Conservation (phyloP, 2,113 vertebrate genomes). For the Paramisgurnus dabryanus region DNA sequence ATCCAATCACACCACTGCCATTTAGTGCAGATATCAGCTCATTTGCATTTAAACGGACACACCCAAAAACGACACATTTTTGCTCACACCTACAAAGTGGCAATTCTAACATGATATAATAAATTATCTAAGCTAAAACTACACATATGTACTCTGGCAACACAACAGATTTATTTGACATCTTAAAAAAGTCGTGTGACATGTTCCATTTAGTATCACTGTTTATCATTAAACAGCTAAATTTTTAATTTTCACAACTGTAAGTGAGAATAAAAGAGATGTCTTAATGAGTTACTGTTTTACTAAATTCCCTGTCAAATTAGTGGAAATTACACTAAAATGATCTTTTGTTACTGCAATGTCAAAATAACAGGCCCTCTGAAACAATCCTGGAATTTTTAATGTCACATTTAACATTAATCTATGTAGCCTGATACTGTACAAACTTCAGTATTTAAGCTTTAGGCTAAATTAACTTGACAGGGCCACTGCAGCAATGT, state of each 20-base stretch:
- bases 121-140: too few species aligned
- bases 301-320: neutral
- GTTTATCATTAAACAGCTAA: neutral
- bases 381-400: neutral
- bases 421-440: neutral
- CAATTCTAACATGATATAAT: too few species aligned
- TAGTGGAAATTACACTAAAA: neutral
- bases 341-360: neutral
- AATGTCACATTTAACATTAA: neutral
- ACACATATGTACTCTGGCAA: too few species aligned
- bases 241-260: neutral
- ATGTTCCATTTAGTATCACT: neutral
- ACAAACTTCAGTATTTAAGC: neutral
- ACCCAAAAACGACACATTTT: too few species aligned
- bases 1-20: too few species aligned
- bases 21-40: too few species aligned
- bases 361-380: neutral
- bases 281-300: too few species aligned
- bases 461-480: neutral
- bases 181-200: too few species aligned
- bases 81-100: too few species aligned
- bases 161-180: too few species aligned
- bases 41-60: too few species aligned
- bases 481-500: neutral
- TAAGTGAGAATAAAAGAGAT: neutral